A percentile compares a stretch with the other conserved stretches of the same genome.
phyloP scores from a whole-genome alignment of 2,113 vertebrate genomes.

The Colaptes auratus region DNA sequence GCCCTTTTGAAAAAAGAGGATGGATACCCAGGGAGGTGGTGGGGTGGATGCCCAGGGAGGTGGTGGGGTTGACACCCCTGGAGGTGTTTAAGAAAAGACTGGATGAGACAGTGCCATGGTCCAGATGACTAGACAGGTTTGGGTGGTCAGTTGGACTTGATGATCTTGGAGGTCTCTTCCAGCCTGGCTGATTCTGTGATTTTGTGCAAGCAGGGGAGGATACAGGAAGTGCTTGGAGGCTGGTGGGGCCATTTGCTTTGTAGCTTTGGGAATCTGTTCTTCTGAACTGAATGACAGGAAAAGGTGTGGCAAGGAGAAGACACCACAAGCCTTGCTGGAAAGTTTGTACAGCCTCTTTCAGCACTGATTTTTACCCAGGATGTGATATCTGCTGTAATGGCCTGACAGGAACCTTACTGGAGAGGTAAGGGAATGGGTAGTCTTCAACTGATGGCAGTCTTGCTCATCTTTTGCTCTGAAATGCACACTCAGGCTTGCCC shows the following conservation, averaged over 20 bases:
- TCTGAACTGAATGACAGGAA: not conserved
- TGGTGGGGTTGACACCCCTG: no score
- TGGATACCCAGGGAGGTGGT: no score
- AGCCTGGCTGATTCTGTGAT: no score
- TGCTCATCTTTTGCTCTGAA: not conserved
- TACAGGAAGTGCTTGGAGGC: fast-evolving
- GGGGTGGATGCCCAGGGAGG: no score
- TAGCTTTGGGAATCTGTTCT: not conserved
- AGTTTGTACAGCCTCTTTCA: not conserved
- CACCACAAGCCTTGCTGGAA: not conserved
- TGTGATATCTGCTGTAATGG: not conserved
- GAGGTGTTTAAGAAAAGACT: no score
- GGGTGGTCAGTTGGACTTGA: no score
- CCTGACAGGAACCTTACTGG: not conserved
- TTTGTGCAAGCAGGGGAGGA: not conserved
- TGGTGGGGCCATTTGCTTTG: fast-evolving
- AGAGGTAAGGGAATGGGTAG: not conserved
- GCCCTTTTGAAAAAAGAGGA: not conserved
- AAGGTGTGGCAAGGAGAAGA: not conserved
- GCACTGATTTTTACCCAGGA: not conserved
- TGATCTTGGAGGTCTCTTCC: no score
- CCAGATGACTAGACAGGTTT: no score
- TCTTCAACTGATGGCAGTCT: not conserved
- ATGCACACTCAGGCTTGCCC: not conserved
- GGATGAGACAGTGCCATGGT: no score